These are phyloP conservation scores for Tylochromis polylepis DNA, from an alignment of 2,113 vertebrate species.

Conservation along the genomic window DNA sequence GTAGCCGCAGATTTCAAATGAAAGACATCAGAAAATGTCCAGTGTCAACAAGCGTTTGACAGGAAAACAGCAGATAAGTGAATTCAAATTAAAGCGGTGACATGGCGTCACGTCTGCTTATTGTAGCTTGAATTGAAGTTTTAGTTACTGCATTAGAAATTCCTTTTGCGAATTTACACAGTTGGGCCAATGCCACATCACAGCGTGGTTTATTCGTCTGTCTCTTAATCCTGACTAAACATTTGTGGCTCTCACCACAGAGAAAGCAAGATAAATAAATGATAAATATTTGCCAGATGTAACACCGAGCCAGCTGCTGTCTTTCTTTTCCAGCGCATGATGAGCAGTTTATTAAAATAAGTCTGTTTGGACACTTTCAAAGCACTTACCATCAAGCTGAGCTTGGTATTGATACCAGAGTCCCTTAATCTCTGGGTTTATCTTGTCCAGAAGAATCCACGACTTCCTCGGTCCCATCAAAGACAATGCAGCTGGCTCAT, in stretches of 20 bases:
- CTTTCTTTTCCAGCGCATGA: not conserved
- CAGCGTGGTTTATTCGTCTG: not conserved
- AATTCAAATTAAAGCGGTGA: not conserved
- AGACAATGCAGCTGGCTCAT: not conserved
- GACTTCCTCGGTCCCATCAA: not conserved
- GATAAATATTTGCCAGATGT: not conserved
- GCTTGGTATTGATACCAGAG: not conserved
- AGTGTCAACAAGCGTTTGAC: not conserved
- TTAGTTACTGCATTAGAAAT: not conserved
- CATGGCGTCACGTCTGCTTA: not conserved
- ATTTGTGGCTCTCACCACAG: not conserved
- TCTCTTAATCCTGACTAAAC: not conserved
- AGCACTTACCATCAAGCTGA: not conserved
- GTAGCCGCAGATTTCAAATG: not conserved
- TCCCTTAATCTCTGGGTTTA: not conserved
- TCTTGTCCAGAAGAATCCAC: not conserved
- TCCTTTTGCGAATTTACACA: not conserved
- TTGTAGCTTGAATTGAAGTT: not conserved
- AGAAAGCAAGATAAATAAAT: not conserved
- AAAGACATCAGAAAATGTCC: not conserved
- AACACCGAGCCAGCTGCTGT: not conserved
- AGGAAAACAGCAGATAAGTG: not conserved
- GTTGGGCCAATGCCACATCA: not conserved
- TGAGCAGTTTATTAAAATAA: not conserved
- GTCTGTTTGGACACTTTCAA: not conserved